Conservation (phyloP, 2,113 vertebrate genomes). For the Leuciscus idus region DNA sequence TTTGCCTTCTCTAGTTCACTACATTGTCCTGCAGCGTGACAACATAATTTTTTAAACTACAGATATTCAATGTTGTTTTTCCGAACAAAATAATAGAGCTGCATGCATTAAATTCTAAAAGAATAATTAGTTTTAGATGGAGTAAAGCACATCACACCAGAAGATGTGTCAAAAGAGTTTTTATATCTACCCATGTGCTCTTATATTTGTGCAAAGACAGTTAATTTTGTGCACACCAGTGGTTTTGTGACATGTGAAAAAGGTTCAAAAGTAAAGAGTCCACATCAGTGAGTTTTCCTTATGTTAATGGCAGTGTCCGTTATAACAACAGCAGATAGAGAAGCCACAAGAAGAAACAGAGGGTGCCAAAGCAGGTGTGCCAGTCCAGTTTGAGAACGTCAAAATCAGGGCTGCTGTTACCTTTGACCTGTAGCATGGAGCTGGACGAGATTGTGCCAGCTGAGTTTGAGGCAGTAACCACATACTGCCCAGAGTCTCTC, state of each 20-base stretch:
- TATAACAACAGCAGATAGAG: constrained; percentile 76
- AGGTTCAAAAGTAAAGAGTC: not conserved
- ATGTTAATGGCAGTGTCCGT: constrained; percentile 40
- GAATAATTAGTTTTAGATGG: not conserved
- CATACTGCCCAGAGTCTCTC: constrained; percentile 81
- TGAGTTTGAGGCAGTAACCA: constrained; percentile 73
- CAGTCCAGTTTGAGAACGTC: constrained; percentile 77
- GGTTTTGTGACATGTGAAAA: constrained; percentile 19
- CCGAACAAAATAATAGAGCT: not conserved
- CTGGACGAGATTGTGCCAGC: constrained; percentile 77
- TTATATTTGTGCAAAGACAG: constrained; percentile 6
- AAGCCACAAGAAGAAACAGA: constrained; percentile 86
- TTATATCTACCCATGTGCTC: not conserved
- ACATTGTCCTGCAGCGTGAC: not conserved
- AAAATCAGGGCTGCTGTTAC: constrained; percentile 76
- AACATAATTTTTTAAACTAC: not conserved
- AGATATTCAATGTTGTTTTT: not conserved
- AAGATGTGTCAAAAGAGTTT: too few relatives aligned
- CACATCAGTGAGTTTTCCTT: not conserved
- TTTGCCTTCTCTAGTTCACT: not conserved
- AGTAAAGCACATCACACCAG: too few relatives aligned
- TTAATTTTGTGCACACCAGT: constrained; percentile 23
- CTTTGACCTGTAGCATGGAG: constrained; percentile 78
- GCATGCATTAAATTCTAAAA: not conserved
- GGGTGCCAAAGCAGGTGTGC: constrained; percentile 74